Evolutionary conservation across 2,888 invertebrate species (phyloP).

Genomic region (Acleris holmiana): DNA sequence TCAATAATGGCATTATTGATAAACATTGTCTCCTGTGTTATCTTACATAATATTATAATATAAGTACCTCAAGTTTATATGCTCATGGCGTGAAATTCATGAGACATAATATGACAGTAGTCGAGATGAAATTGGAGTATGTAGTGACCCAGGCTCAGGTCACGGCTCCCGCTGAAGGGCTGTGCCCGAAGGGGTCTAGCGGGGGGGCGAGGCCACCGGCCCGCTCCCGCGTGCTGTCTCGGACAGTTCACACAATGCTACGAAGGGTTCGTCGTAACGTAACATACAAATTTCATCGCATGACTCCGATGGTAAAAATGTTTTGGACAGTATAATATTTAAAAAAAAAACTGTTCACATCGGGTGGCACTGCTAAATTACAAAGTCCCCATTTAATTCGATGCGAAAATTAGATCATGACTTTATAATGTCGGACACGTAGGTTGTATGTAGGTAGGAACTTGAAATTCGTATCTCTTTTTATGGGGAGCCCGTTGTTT

Average conservation of each 20-base stretch:
- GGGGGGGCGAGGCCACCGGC: constrained; percentile 30
- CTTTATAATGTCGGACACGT: too few species aligned
- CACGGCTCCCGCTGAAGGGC: constrained; percentile 43
- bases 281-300: constrained; percentile 25
- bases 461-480: too few species aligned
- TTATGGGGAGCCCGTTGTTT: too few species aligned
- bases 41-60: too few species aligned
- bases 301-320: constrained; percentile 20
- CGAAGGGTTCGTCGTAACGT: constrained; percentile 32
- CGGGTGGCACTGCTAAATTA: not conserved
- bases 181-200: constrained; percentile 36
- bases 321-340: not conserved
- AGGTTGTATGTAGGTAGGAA: too few species aligned
- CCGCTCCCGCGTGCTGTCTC: constrained; percentile 26
- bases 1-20: too few species aligned
- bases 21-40: too few species aligned
- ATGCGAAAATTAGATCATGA: too few species aligned
- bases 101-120: constrained; percentile 44
- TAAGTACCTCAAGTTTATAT: too few species aligned
- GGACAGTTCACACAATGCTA: constrained; percentile 14
- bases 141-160: constrained; percentile 48
- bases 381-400: too few species aligned
- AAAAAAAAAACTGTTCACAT: not conserved
- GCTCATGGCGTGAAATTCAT: not conserved
- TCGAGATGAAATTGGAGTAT: constrained; percentile 60